These are phyloP conservation scores for Zapornia atra DNA, from an alignment of 2,113 vertebrate species.

Conservation along the genomic window DNA sequence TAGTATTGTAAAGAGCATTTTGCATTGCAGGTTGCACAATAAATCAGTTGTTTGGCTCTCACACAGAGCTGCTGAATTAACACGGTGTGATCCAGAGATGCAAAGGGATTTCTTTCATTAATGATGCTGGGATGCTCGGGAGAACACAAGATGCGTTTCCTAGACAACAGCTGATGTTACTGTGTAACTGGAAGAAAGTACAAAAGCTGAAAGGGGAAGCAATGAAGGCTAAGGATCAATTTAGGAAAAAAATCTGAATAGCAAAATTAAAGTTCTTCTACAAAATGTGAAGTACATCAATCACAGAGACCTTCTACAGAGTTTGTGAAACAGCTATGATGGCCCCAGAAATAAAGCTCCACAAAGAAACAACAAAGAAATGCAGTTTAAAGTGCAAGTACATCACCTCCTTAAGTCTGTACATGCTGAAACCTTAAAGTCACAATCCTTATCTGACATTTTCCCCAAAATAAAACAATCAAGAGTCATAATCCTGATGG, in stretches of 20 bases:
- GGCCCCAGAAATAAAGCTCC: not conserved
- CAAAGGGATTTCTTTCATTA: conserved; percentile 60
- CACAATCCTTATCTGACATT: not conserved
- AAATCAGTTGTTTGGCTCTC: not conserved
- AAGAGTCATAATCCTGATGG: not conserved
- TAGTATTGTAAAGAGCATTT: not conserved
- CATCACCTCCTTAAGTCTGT: not conserved
- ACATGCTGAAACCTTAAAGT: not conserved
- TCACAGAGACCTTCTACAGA: not conserved
- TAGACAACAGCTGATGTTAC: conserved; percentile 29
- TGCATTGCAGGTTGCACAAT: not conserved
- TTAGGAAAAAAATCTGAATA: not conserved
- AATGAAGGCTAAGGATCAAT: not conserved
- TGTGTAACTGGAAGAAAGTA: not conserved
- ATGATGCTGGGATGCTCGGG: not conserved
- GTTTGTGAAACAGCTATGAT: not conserved
- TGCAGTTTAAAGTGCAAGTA: not conserved
- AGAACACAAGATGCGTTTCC: conserved; percentile 39
- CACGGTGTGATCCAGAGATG: conserved; percentile 32
- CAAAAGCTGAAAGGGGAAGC: conserved; percentile 16
- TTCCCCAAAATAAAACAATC: not conserved
- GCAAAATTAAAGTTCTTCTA: not conserved
- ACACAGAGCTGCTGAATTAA: conserved; percentile 16
- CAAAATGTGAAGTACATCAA: not conserved
- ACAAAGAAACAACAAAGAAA: not conserved